phyloP scores from a whole-genome alignment of 1,140 invertebrate genomes.

The Zaprionus inermis region DNA sequence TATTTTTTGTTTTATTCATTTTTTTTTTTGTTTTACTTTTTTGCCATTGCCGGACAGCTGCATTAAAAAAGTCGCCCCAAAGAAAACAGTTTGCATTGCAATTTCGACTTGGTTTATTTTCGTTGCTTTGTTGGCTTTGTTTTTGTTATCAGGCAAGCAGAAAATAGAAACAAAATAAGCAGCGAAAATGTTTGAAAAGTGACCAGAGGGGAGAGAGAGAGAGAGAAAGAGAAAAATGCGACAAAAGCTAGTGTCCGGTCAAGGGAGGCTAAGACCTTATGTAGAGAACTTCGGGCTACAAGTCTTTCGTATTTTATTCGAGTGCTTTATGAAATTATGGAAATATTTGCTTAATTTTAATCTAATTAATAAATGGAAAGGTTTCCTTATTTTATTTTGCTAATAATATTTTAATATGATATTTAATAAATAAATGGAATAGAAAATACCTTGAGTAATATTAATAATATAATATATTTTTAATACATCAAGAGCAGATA shows the following conservation, averaged over 20 bases:
- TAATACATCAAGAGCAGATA: too few species aligned
- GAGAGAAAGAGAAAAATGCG: not conserved
- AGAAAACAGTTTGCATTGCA: slow-evolving; percentile 81
- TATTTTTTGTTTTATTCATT: slow-evolving; percentile 48
- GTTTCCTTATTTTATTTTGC: too few species aligned
- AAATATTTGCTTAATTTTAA: slow-evolving; percentile 5
- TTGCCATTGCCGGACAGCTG: slow-evolving; percentile 60
- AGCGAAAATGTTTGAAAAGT: slow-evolving; percentile 51
- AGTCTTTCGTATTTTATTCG: too few species aligned
- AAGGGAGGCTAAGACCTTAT: slow-evolving; percentile 6
- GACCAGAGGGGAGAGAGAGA: slow-evolving; percentile 44
- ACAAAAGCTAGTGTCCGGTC: slow-evolving; percentile 51
- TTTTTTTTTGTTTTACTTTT: slow-evolving; percentile 53
- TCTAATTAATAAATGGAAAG: not conserved
- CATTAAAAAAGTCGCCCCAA: slow-evolving; percentile 76
- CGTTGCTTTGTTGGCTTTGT: slow-evolving; percentile 56
- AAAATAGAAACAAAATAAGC: slow-evolving; percentile 45
- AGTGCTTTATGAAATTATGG: not conserved
- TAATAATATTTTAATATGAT: too few species aligned
- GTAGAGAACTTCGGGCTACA: not conserved
- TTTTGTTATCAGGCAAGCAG: slow-evolving; percentile 71
- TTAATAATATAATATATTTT: too few species aligned
- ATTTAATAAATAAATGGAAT: too few species aligned
- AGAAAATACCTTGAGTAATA: too few species aligned
- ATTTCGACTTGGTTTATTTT: slow-evolving; percentile 68